These are phyloP conservation scores for Scolopax bukidnonensis DNA, from an alignment of 2,797 vertebrate genomes.

Conservation along the genomic window DNA sequence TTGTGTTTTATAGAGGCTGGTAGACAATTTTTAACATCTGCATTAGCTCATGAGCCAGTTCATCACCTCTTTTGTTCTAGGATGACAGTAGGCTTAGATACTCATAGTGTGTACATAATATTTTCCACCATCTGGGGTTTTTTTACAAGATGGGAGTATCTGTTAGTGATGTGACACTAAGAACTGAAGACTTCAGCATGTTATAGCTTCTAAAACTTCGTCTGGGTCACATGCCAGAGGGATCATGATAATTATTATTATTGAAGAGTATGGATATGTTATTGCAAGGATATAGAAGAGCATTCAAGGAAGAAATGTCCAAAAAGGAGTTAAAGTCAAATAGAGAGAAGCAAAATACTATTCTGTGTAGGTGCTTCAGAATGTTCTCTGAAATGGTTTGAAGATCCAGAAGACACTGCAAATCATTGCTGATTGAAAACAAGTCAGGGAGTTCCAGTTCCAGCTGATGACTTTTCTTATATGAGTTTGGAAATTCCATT, in stretches of 20 bases:
- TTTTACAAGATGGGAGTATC: neutral
- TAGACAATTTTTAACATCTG: neutral
- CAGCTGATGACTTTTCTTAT: slow-evolving; percentile 3
- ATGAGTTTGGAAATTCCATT: slow-evolving; percentile 26
- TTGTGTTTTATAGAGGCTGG: neutral
- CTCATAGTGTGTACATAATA: fast-evolving
- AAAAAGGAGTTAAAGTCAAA: neutral
- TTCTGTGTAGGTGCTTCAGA: neutral
- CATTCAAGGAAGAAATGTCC: neutral
- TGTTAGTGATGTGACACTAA: neutral
- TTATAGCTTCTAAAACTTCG: neutral
- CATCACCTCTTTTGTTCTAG: neutral
- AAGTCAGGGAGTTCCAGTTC: slow-evolving; percentile 7
- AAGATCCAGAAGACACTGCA: neutral
- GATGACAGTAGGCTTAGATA: neutral
- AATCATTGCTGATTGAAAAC: neutral
- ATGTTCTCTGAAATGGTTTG: neutral
- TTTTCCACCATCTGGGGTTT: neutral
- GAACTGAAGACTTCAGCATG: neutral
- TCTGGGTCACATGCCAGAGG: neutral
- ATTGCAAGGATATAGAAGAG: neutral
- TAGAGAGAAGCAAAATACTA: neutral
- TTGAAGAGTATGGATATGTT: neutral
- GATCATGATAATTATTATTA: neutral
- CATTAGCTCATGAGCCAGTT: neutral